These are phyloP conservation scores for Lasioglossum malachurum DNA, from an alignment of 2,888 invertebrate species.

Conservation along the genomic window DNA sequence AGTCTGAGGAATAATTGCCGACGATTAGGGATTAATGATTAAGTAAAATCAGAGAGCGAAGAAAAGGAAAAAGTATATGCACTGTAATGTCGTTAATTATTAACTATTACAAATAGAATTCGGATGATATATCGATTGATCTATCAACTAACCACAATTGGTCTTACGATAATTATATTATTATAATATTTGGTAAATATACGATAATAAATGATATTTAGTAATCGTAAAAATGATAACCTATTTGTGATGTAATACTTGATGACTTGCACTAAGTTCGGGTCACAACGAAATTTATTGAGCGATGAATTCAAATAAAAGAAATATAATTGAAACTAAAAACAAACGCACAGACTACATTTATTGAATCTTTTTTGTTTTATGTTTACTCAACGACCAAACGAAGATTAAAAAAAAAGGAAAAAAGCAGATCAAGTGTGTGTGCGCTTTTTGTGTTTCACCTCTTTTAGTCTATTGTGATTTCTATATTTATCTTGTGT, in stretches of 20 bases:
- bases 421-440: slow-evolving; percentile 42
- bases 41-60: slow-evolving; percentile 57
- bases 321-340: slow-evolving; percentile 84
- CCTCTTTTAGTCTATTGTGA: slow-evolving; percentile 6
- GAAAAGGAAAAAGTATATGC: slow-evolving; percentile 73
- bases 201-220: slow-evolving; percentile 82
- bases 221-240: slow-evolving; percentile 82
- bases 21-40: slow-evolving; percentile 67
- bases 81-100: slow-evolving; percentile 82
- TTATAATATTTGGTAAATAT: slow-evolving; percentile 80
- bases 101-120: slow-evolving; percentile 73
- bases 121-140: slow-evolving; percentile 73
- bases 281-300: slow-evolving; percentile 84
- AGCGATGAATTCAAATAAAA: slow-evolving; percentile 85
- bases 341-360: slow-evolving; percentile 80
- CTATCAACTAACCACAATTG: slow-evolving; percentile 76
- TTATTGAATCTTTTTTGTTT: slow-evolving; percentile 74
- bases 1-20: slow-evolving; percentile 60
- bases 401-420: neutral
- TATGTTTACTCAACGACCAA: slow-evolving; percentile 68
- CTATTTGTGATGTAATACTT: slow-evolving; percentile 84
- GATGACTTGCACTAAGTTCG: slow-evolving; percentile 84
- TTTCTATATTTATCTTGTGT: slow-evolving; percentile 36
- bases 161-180: slow-evolving; percentile 78
- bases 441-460: slow-evolving; percentile 38